These are phyloP conservation scores for Erpetoichthys calabaricus DNA, from an alignment of 2,797 vertebrate genomes.

Conservation along the genomic window DNA sequence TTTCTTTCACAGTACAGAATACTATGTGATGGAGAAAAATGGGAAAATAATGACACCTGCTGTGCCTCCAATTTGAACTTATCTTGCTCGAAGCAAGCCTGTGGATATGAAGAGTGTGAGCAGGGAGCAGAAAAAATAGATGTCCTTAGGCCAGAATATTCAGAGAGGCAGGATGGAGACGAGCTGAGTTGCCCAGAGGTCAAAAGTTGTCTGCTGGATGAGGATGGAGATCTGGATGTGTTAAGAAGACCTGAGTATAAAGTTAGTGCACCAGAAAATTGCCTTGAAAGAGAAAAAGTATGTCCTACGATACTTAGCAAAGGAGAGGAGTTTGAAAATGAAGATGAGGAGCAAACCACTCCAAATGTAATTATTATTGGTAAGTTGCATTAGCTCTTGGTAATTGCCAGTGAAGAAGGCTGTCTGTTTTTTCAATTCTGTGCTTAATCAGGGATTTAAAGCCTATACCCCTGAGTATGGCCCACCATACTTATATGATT, in stretches of 20 bases:
- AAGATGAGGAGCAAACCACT: constrained; percentile 21
- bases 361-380: constrained; percentile 60
- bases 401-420: no score
- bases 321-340: constrained; percentile 28
- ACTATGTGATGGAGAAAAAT: constrained; percentile 32
- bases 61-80: no score
- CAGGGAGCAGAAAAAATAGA: no score
- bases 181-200: background rate
- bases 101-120: no score
- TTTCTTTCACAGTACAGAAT: constrained; percentile 74
- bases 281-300: constrained; percentile 39
- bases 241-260: constrained; percentile 38
- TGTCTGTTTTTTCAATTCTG: no score
- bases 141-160: no score
- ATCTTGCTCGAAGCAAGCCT: no score
- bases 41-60: constrained; percentile 3
- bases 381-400: constrained; percentile 28
- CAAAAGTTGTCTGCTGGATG: constrained; percentile 42
- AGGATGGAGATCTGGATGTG: constrained; percentile 78
- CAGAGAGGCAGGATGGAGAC: background rate
- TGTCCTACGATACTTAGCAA: constrained; percentile 65
- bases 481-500: no score
- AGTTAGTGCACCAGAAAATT: constrained; percentile 5
- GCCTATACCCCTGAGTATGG: no score
- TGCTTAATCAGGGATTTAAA: no score